These are phyloP conservation scores for Lophotriccus pileatus DNA, from an alignment of 2,797 vertebrate species.

Conservation along the genomic window DNA sequence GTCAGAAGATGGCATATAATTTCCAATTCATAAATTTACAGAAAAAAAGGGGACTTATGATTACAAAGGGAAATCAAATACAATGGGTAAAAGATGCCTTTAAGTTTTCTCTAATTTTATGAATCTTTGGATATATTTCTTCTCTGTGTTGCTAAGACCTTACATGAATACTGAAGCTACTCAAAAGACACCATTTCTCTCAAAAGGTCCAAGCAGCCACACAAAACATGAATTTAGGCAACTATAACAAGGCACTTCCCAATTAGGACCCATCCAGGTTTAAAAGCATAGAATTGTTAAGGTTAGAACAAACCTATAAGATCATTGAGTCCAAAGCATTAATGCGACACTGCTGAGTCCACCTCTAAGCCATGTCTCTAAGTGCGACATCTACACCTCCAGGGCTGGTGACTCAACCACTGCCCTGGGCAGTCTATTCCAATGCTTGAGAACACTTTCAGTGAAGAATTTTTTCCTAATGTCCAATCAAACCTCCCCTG, in stretches of 20 bases:
- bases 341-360: background rate
- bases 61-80: background rate
- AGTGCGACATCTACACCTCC: background rate
- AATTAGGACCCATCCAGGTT: background rate
- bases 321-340: background rate
- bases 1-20: background rate
- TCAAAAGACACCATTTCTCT: background rate
- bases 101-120: background rate
- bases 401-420: background rate
- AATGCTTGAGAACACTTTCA: background rate
- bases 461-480: background rate
- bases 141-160: background rate
- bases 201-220: background rate
- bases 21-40: background rate
- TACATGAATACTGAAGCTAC: background rate
- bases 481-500: background rate
- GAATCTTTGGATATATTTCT: background rate
- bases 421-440: background rate
- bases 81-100: accelerated
- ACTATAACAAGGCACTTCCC: background rate
- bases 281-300: background rate
- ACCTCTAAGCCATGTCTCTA: background rate
- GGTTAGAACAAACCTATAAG: background rate
- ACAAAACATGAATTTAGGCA: background rate
- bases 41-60: background rate